phyloP scores from a whole-genome alignment of 2,113 vertebrate genomes.

The Megalops atlanticus region DNA sequence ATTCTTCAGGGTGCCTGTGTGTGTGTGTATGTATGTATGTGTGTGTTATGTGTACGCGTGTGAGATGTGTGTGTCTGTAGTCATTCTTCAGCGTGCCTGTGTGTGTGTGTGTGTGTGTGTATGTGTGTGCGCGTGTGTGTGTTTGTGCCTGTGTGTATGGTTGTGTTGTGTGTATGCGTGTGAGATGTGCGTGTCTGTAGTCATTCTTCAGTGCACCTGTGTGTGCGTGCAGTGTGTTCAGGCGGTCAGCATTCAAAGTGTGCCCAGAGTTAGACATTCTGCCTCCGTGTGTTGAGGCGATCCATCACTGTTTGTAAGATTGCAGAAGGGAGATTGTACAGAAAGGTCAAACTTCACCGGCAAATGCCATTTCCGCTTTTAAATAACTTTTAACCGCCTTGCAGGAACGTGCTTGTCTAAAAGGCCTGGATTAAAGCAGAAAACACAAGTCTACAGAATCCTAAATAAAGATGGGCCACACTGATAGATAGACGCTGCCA shows the following conservation, averaged over 20 bases:
- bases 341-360: slow-evolving; percentile 53
- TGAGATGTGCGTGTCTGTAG: too few species aligned
- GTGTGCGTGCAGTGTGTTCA: not conserved
- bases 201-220: too few species aligned
- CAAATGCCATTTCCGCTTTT: slow-evolving; percentile 56
- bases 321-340: slow-evolving; percentile 43
- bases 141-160: not conserved
- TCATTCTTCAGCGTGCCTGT: not conserved
- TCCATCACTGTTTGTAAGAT: slow-evolving; percentile 47
- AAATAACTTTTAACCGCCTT: slow-evolving; percentile 51
- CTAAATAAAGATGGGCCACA: slow-evolving; percentile 38
- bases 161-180: not conserved
- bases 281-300: slow-evolving; percentile 24
- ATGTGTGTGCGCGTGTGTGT: slow-evolving; percentile 14
- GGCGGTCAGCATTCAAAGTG: not conserved
- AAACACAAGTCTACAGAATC: slow-evolving; percentile 24
- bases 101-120: slow-evolving; percentile 13
- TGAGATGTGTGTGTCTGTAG: not conserved
- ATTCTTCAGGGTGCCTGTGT: not conserved
- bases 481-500: slow-evolving; percentile 35
- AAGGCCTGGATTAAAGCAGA: slow-evolving; percentile 39
- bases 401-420: slow-evolving; percentile 39
- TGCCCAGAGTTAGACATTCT: too few species aligned
- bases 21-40: slow-evolving; percentile 9
- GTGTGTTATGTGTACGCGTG: not conserved